These are phyloP conservation scores for Salvelinus sp. DNA, from an alignment of 2,113 vertebrate genomes.

Conservation along the genomic window DNA sequence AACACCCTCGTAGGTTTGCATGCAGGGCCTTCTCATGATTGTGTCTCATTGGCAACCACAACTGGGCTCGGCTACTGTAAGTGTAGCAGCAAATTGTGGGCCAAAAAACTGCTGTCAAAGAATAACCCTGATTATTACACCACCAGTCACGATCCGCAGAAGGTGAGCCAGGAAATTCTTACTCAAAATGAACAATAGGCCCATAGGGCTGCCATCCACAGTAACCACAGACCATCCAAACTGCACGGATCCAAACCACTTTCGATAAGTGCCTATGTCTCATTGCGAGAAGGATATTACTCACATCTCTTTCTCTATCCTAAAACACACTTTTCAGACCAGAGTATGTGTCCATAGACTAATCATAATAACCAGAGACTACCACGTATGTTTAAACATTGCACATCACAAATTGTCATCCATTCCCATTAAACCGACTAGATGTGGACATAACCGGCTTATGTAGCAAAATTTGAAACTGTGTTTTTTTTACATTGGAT, in stretches of 20 bases:
- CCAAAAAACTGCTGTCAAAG: slow-evolving; percentile 38
- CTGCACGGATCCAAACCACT: neutral
- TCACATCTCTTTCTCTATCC: neutral
- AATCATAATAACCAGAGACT: no score
- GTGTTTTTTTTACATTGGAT: no score
- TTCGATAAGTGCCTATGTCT: neutral
- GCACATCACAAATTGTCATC: no score
- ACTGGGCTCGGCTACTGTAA: slow-evolving; percentile 14
- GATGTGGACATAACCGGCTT: no score
- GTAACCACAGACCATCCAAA: slow-evolving; percentile 3
- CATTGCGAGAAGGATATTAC: neutral
- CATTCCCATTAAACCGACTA: no score
- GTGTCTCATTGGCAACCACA: slow-evolving; percentile 41
- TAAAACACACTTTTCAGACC: neutral
- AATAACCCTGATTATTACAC: slow-evolving; percentile 20
- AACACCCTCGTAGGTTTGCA: slow-evolving; percentile 22
- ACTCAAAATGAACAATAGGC: neutral
- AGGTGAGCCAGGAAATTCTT: slow-evolving; percentile 16
- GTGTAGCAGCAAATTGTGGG: slow-evolving; percentile 43
- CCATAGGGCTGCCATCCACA: neutral
- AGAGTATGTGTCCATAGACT: neutral
- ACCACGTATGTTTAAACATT: no score
- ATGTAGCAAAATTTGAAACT: no score
- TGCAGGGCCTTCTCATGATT: slow-evolving; percentile 36
- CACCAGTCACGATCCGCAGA: slow-evolving; percentile 21